phyloP scores from a whole-genome alignment of 2,797 vertebrate species.

The Botia kubotai region DNA sequence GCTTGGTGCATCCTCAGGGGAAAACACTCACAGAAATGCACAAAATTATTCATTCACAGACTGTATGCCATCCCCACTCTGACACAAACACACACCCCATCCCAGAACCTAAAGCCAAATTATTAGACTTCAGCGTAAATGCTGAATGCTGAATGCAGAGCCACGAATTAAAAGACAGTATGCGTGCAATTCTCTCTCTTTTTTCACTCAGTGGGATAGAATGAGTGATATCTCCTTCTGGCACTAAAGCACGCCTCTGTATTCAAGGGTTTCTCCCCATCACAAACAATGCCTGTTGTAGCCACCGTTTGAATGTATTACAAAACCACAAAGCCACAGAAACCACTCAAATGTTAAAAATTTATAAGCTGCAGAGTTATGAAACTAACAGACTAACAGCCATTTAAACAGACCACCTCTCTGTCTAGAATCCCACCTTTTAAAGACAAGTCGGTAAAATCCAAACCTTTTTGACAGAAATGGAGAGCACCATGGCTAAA shows the following conservation, averaged over 20 bases:
- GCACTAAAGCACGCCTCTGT: background rate
- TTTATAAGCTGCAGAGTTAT: background rate
- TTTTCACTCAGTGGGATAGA: background rate
- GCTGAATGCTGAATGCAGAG: background rate
- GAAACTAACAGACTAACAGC: too few relatives aligned
- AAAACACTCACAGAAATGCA: slow-evolving; percentile 25
- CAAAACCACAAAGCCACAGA: slow-evolving; percentile 30
- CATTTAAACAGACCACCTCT: too few relatives aligned
- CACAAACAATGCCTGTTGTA: background rate
- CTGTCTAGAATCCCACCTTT: background rate
- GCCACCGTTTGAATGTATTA: background rate
- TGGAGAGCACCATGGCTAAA: background rate
- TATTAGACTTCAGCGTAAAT: slow-evolving; percentile 1
- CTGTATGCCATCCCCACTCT: background rate
- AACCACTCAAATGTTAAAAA: background rate
- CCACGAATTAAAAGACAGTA: background rate
- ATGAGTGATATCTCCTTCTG: background rate
- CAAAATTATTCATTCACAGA: slow-evolving; percentile 15
- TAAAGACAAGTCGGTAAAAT: background rate
- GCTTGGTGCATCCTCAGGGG: slow-evolving; percentile 12
- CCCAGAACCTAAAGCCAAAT: slow-evolving; percentile 9
- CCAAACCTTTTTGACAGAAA: background rate
- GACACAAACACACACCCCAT: background rate
- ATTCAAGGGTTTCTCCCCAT: background rate
- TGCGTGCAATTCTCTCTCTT: background rate